Percentiles rank a stretch among this genome's conserved stretches.
Conservation (phyloP, 2,797 vertebrate genomes). For the Gallinago nigripennis region DNA sequence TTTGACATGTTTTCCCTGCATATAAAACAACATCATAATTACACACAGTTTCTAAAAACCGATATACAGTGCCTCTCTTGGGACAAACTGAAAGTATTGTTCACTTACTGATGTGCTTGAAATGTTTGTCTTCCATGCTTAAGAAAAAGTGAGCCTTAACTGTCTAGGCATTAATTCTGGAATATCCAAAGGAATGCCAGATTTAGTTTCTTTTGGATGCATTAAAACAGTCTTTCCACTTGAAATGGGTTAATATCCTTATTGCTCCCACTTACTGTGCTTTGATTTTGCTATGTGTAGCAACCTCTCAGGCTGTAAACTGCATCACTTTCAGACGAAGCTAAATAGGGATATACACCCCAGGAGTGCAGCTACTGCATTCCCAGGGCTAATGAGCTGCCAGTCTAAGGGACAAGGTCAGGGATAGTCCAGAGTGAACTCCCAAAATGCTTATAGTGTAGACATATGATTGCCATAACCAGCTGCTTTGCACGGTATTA, state of each 20-base stretch:
- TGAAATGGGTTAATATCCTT: background rate
- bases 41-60: background rate
- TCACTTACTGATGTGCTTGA: background rate
- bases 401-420: background rate
- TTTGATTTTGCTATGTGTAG: background rate
- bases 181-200: background rate
- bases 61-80: background rate
- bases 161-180: background rate
- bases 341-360: background rate
- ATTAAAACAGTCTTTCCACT: background rate
- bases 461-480: background rate
- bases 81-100: background rate
- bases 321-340: background rate
- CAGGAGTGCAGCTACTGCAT: background rate
- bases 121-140: background rate
- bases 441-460: background rate
- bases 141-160: background rate
- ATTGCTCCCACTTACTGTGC: rapidly evolving
- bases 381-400: constrained; percentile 9
- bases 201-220: background rate
- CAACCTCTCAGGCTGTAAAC: background rate
- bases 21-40: background rate
- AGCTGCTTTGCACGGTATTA: background rate
- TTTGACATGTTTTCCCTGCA: background rate
- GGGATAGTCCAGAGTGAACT: background rate